Base-by-base conservation (phyloP, 2,888 invertebrate species). In the Sphecodes monilicornis region DNA sequence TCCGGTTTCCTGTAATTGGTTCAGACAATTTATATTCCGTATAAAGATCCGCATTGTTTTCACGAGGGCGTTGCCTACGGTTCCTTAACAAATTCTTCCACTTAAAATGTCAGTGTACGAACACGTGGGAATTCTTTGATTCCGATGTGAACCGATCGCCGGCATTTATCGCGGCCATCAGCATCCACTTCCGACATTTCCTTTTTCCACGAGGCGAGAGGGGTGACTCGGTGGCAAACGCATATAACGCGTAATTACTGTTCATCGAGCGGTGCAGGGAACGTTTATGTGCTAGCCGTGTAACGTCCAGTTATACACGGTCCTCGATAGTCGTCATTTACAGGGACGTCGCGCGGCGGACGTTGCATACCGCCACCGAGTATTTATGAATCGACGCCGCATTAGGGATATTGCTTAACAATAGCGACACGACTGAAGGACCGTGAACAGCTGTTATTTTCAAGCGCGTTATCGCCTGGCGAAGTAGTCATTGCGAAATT, bases 221-320 rank as follows among this genome's bases (percentile, higher is more conserved):
- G 81, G 81, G 69, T 64, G 80, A 78, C 83, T 80, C 78, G 70
- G 71, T 68, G 80, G 76, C 78, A 72, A 79, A 82, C 88, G 85
- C 85, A 86, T 89, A 87, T 89, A 87, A 85, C 89, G 88, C 82
- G 85, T 78, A 89, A 89, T 89, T 89, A 89, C 90, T 87, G 88
- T 80, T 82, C 81, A 82, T 89, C 85, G 85, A 76, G 78, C 85
- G 81, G 75, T 68, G 79, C 80, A 41, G 32, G 75, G 80, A 75
- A 80, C 87, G 80, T 85, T 86, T 85, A 85, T 80, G 75, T 60
- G 75, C 60, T 43, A 50, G 43, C 71, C 79, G 50, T 75, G 86
- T 79, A 79, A 77, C 86, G 86, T 78, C 85, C 86, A 70, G 75
- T 86, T 86, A 81, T 78, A 85, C 86, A 79, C 75, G 75, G 64